A percentile compares a stretch with the other conserved stretches of the same genome.
Conservation (phyloP, 2,888 invertebrate species). For the Pemphredon lugubris region DNA sequence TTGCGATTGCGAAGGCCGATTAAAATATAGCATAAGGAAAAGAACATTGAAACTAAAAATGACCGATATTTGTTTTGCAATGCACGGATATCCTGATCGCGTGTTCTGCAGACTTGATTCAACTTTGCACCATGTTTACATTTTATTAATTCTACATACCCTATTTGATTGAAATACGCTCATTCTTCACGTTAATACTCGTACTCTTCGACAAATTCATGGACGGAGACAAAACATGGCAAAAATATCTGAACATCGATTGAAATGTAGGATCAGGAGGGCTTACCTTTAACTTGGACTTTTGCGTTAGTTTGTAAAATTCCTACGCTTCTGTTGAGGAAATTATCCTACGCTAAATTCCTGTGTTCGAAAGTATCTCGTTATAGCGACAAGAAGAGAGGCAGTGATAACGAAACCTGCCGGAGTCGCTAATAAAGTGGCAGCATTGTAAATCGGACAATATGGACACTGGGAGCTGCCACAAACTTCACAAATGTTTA, state of each 20-base stretch:
- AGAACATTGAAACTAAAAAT: background rate
- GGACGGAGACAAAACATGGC: slow-evolving; percentile 7
- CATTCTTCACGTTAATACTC: background rate
- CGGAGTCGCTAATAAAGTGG: slow-evolving; percentile 77
- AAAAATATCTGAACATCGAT: slow-evolving; percentile 15
- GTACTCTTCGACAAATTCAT: slow-evolving; percentile 4
- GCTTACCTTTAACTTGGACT: too few relatives aligned
- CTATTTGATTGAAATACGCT: background rate
- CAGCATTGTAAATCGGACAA: slow-evolving; percentile 92
- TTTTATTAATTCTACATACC: background rate
- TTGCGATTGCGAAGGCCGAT: background rate
- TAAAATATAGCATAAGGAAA: slow-evolving; percentile 2
- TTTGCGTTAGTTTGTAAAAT: background rate
- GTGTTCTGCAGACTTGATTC: slow-evolving; percentile 3
- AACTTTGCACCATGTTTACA: slow-evolving; percentile 32
- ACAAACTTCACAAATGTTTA: slow-evolving; percentile 96
- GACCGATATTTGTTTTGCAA: slow-evolving; percentile 4
- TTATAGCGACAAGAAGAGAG: slow-evolving; percentile 60
- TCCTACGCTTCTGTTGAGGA: background rate
- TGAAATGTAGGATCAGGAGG: slow-evolving; percentile 6
- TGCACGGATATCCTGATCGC: background rate
- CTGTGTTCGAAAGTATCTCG: slow-evolving; percentile 70
- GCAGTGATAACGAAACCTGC: slow-evolving; percentile 66
- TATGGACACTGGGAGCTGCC: slow-evolving; percentile 97
- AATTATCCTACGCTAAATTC: slow-evolving; percentile 68